A percentile compares a stretch with the other conserved stretches of the same genome.
Conservation (phyloP, 1,140 invertebrate species). For the Nasonia longicornis region DNA sequence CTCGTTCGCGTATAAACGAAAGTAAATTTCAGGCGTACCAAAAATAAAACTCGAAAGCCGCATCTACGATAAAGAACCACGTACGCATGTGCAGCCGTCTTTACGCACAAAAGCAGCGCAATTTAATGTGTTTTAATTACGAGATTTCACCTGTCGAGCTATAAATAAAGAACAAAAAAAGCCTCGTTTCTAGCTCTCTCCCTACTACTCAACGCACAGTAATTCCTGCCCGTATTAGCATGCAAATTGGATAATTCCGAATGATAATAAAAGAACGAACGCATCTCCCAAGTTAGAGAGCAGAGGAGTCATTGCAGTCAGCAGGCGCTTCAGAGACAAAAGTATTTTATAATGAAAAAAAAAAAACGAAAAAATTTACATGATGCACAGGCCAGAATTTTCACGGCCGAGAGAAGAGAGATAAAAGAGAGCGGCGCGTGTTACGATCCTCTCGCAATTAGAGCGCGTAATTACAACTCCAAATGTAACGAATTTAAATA, state of each 20-base stretch:
- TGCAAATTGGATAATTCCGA: not conserved
- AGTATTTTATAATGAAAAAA: constrained; percentile 16
- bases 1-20: too few relatives aligned
- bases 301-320: not conserved
- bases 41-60: too few relatives aligned
- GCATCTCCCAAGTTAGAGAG: not conserved
- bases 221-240: not conserved
- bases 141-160: not conserved
- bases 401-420: not conserved
- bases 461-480: not conserved
- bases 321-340: not conserved
- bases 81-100: not conserved
- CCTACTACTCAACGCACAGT: not conserved
- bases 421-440: not conserved
- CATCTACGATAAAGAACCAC: not conserved
- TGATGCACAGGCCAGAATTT: not conserved
- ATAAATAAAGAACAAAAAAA: not conserved
- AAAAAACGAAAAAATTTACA: constrained; percentile 9
- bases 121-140: not conserved
- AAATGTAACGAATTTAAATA: constrained; percentile 3
- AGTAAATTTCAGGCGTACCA: too few relatives aligned
- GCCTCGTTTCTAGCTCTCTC: not conserved
- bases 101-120: not conserved
- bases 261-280: not conserved
- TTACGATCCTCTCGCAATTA: not conserved